Evolutionary conservation across 1,140 invertebrate species (phyloP).

Genomic region (Lucilia sericata): DNA sequence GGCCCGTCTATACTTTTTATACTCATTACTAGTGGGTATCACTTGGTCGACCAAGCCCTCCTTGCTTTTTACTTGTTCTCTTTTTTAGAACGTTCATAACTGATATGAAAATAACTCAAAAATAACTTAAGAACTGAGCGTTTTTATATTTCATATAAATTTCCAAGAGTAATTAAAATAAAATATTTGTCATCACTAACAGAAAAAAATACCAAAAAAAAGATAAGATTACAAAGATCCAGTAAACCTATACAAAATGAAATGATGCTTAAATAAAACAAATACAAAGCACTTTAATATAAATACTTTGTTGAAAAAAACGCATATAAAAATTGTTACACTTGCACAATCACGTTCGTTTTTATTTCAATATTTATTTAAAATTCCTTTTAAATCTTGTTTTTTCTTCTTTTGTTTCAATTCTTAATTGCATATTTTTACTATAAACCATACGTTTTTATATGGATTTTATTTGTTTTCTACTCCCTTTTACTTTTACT

Average conservation of each 20-base stretch:
- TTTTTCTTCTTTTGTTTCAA: background rate
- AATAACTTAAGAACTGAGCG: too few species aligned
- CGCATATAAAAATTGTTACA: background rate
- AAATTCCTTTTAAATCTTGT: background rate
- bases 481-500: background rate
- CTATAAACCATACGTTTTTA: background rate
- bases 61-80: too few species aligned
- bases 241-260: background rate
- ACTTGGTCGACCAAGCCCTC: too few species aligned
- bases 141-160: too few species aligned
- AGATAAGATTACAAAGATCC: background rate
- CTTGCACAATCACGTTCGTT: background rate
- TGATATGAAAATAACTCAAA: too few species aligned
- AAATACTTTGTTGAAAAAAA: too few species aligned
- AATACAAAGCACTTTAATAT: too few species aligned
- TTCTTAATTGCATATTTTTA: constrained; percentile 25
- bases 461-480: background rate
- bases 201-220: background rate
- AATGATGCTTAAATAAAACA: background rate
- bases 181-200: background rate
- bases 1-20: too few species aligned
- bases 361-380: constrained; percentile 4
- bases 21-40: too few species aligned
- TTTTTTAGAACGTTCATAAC: too few species aligned
- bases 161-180: background rate